Conservation (phyloP, 1,140 invertebrate species). For the Leptopilina boulardi region DNA sequence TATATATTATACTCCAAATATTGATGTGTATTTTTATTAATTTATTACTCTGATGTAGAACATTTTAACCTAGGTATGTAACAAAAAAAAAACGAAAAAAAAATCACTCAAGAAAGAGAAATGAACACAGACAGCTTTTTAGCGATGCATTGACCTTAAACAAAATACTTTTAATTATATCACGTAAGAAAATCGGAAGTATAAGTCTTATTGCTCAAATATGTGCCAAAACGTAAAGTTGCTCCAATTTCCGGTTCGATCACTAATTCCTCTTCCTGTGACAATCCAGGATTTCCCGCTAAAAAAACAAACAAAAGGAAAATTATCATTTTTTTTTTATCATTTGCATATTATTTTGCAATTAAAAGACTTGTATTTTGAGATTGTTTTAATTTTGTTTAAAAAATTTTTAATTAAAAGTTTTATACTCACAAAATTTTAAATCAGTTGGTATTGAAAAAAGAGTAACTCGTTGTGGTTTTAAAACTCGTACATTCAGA, state of each 20-base stretch:
- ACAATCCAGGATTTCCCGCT: slow-evolving; percentile 65
- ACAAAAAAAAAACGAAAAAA: background rate
- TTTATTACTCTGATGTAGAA: slow-evolving; percentile 41
- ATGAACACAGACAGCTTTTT: slow-evolving; percentile 8
- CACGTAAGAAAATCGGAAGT: slow-evolving; percentile 75
- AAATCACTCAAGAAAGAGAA: no score
- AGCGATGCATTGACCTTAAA: background rate
- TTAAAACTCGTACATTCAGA: slow-evolving; percentile 62
- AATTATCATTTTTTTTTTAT: slow-evolving; percentile 55
- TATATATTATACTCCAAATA: slow-evolving; percentile 32
- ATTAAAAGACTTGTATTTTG: background rate
- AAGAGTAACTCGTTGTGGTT: slow-evolving; percentile 61
- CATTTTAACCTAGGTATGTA: slow-evolving; percentile 23
- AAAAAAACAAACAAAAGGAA: slow-evolving; percentile 33
- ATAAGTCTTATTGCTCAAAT: slow-evolving; percentile 79
- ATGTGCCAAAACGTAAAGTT: slow-evolving; percentile 76
- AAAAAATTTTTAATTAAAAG: background rate
- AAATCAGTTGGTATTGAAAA: slow-evolving; percentile 68
- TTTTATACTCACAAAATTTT: slow-evolving; percentile 61
- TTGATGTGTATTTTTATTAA: slow-evolving; percentile 44
- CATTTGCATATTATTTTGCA: background rate
- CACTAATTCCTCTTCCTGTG: slow-evolving; percentile 71
- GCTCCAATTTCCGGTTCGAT: slow-evolving; percentile 75
- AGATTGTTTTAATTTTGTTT: background rate
- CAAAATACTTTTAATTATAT: slow-evolving; percentile 40